Evolutionary conservation across 2,113 vertebrate genomes (phyloP).

Genomic region (Garra rufa): DNA sequence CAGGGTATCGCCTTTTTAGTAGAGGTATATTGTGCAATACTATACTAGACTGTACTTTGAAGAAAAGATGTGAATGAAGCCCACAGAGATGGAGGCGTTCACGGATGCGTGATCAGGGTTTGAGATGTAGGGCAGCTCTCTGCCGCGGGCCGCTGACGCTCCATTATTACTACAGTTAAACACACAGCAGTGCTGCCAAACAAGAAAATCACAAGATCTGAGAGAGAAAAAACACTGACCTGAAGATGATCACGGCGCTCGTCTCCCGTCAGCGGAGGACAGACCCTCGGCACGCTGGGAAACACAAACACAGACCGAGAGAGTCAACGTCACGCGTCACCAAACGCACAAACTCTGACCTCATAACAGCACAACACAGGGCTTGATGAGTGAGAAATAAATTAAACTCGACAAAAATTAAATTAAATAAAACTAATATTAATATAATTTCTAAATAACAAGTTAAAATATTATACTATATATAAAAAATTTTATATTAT

Average conservation of each 20-base stretch:
- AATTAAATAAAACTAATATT: no score
- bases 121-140: constrained; percentile 69
- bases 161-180: no score
- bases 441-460: no score
- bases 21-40: no score
- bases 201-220: background rate
- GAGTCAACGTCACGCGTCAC: background rate
- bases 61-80: background rate
- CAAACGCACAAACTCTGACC: background rate
- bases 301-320: constrained; percentile 9
- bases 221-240: constrained; percentile 30
- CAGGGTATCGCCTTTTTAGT: no score
- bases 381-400: no score
- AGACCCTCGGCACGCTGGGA: constrained; percentile 51
- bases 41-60: no score
- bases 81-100: background rate
- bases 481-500: no score
- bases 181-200: background rate
- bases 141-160: constrained; percentile 64
- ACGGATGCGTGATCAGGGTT: background rate
- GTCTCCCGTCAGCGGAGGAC: background rate
- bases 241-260: background rate
- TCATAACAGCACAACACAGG: no score
- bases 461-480: no score
- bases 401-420: no score